Evolutionary conservation across 1,140 invertebrate species (phyloP), one percentile per base, ranked within the genome.

Genomic region (Megathymus violae): DNA sequence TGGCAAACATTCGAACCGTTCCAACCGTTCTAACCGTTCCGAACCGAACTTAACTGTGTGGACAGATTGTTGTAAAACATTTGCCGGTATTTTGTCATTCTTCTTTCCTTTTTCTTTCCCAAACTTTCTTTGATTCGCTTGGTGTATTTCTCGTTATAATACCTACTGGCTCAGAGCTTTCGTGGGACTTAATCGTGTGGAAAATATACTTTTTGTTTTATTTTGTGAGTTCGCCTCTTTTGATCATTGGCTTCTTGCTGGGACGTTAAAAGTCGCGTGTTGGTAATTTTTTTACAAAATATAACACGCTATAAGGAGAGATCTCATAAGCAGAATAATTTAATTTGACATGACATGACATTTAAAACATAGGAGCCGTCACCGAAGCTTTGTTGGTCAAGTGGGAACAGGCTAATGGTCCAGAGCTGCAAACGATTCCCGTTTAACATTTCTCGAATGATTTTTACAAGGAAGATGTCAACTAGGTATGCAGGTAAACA

Each of bases 41-140:
- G 44, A 13, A 47, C 19, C 11, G 11, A 47, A 47, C 44, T 27
- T 16, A 47, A 47, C 44, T 27, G 44, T 17, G 44, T 27, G 19
- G 44, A 47, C 44, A 25, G 44, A 47, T 27, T 47, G 44, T 27
- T 19, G 44, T 47, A 47, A 47, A 47, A 47, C 44, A 47, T 47
- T 47, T 47, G 11, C 22, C 19, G 19, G n/a, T 27, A 47, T 47
- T 47, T 47, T 14, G 25, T 22, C 19, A 47, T 44, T 44, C 9
- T 22, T 17, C n/a, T 47, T 47, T 14, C 19, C 22, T 47, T 47
- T 47, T 47, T 14, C 44, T 47, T 47, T 47, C n/a, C n/a, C n/a
- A 13, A 47, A 47, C 19, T 47, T 47, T 47, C 44, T 25, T 47
- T 47, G 44, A 27, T 47, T 47, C n/a, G 19, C 13, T 27, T 11